Evolutionary conservation across 2,113 vertebrate genomes (phyloP).

Genomic region (Myotis yumanensis): DNA sequence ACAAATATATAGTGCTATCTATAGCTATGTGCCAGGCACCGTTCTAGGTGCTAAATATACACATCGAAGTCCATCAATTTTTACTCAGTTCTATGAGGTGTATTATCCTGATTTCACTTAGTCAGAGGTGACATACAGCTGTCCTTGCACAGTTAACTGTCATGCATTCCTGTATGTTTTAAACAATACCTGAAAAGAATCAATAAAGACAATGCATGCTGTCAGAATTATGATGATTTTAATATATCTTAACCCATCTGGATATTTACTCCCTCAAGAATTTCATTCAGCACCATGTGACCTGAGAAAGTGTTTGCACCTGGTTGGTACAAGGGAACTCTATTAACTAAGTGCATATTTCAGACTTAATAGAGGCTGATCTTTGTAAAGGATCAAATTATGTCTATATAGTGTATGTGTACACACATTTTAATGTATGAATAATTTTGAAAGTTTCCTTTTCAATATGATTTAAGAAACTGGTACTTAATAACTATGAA

Average conservation of each 20-base stretch:
- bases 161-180: not conserved
- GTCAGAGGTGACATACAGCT: not conserved
- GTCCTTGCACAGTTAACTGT: not conserved
- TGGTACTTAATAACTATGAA: slow-evolving; percentile 15
- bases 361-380: not conserved
- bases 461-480: slow-evolving; percentile 51
- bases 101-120: not conserved
- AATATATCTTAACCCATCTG: not conserved
- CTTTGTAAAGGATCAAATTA: slow-evolving; percentile 28
- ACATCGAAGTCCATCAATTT: not conserved
- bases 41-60: not conserved
- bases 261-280: slow-evolving; percentile 1
- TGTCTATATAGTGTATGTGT: not conserved
- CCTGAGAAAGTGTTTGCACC: slow-evolving; percentile 10
- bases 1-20: not conserved
- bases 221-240: not conserved
- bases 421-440: not conserved
- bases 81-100: not conserved
- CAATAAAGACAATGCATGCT: not conserved
- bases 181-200: not conserved
- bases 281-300: slow-evolving; percentile 15
- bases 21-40: not conserved
- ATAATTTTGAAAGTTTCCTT: slow-evolving; percentile 40
- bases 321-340: not conserved
- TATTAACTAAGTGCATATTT: slow-evolving; percentile 9